Base-by-base conservation (phyloP, 2,888 invertebrate species). In the Desoria tigrina region DNA sequence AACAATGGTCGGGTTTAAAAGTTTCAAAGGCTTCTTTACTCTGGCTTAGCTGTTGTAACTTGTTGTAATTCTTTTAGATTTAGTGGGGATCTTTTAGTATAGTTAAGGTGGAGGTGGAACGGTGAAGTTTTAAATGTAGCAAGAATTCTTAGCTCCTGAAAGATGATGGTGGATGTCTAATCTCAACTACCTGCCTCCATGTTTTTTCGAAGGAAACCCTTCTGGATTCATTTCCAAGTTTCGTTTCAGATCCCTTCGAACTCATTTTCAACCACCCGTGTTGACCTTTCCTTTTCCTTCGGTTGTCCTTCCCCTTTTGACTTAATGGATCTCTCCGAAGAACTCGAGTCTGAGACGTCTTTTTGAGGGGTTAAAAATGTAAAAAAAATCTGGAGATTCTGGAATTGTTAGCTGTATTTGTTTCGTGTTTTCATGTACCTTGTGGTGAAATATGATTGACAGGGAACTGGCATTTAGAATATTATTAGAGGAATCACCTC, bases 251-350 rank as follows among this genome's bases (percentile, higher is more conserved):
- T 51, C 51, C 73, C 66, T 67, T 69, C 65, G 60, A 68, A 60
- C 69, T 71, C 73, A 73, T 73, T 73, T 73, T 71, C 73, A 73
- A 32, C 66, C 71, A 73, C 65, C 71, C 73, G 56, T 51, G 42
- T 63, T 69, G 68, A 70, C 72, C 72, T 72, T 61, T 63, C 56
- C 45, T 64, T 63, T 51, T 51, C 51, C 21, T 49, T 21, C 49
- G 6, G 45, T 45, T 9, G 27, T 53, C 54, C 55, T 42, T 23
- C 42, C 32, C 32, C 65, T 57, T 66, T 45, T 4, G 45, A 51
- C 7, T 26, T 51, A 51, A 51, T 51, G 51, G 3, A 24, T 24
- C 26, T 16, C 16, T 39, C 39, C 16, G n/a, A n/a, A n/a, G n/a
- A 11, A 7, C 32, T 32, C 32, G 32, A 32, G 32, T 32, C 32